Evolutionary conservation across 2,888 invertebrate genomes (phyloP).

Genomic region (Ecdyonurus torrentis): DNA sequence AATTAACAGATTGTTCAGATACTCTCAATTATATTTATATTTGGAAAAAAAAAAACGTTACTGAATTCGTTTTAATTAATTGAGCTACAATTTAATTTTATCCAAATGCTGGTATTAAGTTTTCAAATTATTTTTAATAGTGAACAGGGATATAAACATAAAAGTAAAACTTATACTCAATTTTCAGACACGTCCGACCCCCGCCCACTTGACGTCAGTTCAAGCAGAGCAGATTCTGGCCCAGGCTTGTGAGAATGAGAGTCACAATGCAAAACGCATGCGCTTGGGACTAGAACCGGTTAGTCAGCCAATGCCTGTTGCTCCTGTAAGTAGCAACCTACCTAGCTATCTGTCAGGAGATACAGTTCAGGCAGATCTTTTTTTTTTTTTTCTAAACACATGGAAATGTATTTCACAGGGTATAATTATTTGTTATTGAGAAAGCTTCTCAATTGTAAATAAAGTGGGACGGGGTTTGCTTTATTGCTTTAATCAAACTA

Average conservation of each 20-base stretch:
- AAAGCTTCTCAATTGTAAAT: too few relatives aligned
- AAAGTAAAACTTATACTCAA: background rate
- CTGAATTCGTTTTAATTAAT: too few relatives aligned
- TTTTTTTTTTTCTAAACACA: too few relatives aligned
- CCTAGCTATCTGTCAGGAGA: too few relatives aligned
- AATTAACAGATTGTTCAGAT: too few relatives aligned
- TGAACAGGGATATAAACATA: background rate
- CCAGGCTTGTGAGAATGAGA: slow-evolving; percentile 93
- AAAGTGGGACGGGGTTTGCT: too few relatives aligned
- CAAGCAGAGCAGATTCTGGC: slow-evolving; percentile 93
- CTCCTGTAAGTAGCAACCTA: slow-evolving; percentile 33
- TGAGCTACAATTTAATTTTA: too few relatives aligned
- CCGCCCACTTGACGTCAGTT: slow-evolving; percentile 90
- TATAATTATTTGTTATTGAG: too few relatives aligned
- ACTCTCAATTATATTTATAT: too few relatives aligned
- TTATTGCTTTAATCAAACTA: too few relatives aligned
- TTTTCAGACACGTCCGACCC: slow-evolving; percentile 74
- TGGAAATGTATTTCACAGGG: too few relatives aligned
- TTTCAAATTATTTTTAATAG: slow-evolving; percentile 5
- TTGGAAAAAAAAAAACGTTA: background rate
- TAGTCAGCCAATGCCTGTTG: slow-evolving; percentile 71
- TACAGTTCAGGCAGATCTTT: background rate
- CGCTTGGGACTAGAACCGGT: slow-evolving; percentile 88
- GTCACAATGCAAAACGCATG: slow-evolving; percentile 94
- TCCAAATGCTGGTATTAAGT: slow-evolving; percentile 1